Evolutionary conservation across 2,113 vertebrate species (phyloP), one percentile per base, ranked within the genome.

Genomic region (Manacus vitellinus): DNA sequence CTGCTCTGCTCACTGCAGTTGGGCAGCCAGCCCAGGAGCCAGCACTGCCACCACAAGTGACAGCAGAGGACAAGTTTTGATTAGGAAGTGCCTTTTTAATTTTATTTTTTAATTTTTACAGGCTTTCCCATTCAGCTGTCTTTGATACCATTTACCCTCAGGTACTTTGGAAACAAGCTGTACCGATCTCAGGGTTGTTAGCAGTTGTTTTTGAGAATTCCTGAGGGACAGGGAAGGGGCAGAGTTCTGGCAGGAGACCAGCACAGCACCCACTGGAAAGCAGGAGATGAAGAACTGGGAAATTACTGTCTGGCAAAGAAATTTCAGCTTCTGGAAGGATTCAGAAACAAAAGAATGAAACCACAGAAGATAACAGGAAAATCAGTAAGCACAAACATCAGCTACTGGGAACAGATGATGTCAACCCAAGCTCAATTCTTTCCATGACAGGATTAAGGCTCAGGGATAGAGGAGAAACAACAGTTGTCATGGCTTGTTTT

Each of bases 401-500:
- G 88, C 73, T 95, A 85, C 92, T 85, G 85, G 92, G 94, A 96
- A 94, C 41, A 95, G 94, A 95, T 94, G 82, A 94, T 94, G 88
- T 95, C 95, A 97, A 96, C 88, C 75, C 83, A 76, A 93, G 79
- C 94, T 94, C 79, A 73, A 0, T 93, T 96, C 88, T 95, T 95
- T 83, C 94, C 91, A 70, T 93, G 92, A 94, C 88, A 93, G 85
- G 85, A 47, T 88, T 94, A 93, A 93, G 78, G 90, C 94, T 78
- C 78, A 65, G 66, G 82, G 91, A 62, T 58, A 90, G 85, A 94
- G 90, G 85, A 92, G 94, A 90, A 97, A 95, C 85, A 97, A 79
- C 85, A 92, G 95, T 95, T 97, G 95, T 94, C 92, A 83, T 39
- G 88, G 94, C 92, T 95, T 95, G 95, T 92, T 95, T 88, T 76